phyloP scores from a whole-genome alignment of 2,888 invertebrate species.

The Byasa hedistus region DNA sequence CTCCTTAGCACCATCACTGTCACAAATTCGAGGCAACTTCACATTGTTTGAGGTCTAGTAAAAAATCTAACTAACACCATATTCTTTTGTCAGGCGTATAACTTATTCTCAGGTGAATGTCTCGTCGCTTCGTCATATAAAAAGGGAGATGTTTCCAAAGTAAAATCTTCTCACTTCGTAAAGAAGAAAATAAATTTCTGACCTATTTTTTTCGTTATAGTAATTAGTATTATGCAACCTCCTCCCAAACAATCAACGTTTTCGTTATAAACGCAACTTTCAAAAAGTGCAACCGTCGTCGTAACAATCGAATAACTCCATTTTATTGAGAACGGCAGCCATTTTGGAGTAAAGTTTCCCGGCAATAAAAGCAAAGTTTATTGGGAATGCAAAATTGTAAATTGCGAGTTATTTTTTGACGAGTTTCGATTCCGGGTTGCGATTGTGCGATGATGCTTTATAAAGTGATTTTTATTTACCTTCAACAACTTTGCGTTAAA shows the following conservation, averaged over 20 bases:
- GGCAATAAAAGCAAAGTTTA: constrained; percentile 12
- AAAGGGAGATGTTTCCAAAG: too few relatives aligned
- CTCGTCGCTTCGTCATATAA: too few relatives aligned
- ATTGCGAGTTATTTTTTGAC: constrained; percentile 7
- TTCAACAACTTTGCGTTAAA: neutral
- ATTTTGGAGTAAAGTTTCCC: constrained; percentile 12
- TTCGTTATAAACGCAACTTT: constrained; percentile 21
- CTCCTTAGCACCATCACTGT: too few relatives aligned
- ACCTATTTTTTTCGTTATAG: neutral
- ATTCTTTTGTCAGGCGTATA: too few relatives aligned
- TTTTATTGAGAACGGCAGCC: constrained; percentile 9
- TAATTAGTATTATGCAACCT: constrained; percentile 14
- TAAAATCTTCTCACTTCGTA: too few relatives aligned
- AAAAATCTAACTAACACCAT: too few relatives aligned
- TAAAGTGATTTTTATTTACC: neutral
- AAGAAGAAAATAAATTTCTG: too few relatives aligned
- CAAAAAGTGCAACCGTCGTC: constrained; percentile 13
- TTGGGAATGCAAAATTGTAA: constrained; percentile 16
- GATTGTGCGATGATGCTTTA: too few relatives aligned
- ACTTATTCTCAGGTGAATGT: too few relatives aligned
- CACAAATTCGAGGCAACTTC: too few relatives aligned
- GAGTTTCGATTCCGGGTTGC: neutral
- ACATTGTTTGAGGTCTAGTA: too few relatives aligned
- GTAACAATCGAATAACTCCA: constrained; percentile 18
- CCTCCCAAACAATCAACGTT: constrained; percentile 12